These are phyloP conservation scores for Microtus pennsylvanicus DNA, from an alignment of 2,113 vertebrate species.

Conservation along the genomic window DNA sequence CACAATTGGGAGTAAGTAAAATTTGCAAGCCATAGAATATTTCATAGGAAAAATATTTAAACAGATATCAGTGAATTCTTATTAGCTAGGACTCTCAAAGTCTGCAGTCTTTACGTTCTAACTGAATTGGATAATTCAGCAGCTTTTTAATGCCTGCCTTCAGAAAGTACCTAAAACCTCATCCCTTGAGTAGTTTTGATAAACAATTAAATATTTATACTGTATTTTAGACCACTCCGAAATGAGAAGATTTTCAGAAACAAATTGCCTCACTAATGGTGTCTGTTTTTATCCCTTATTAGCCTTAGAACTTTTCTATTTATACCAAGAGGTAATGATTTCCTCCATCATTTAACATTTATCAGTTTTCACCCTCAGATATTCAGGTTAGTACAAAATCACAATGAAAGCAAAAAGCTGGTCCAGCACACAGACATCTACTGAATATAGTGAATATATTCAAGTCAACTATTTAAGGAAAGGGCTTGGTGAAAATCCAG, in stretches of 20 bases:
- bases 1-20: not conserved
- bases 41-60: constrained; percentile 24
- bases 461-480: not conserved
- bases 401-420: constrained; percentile 5
- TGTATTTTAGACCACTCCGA: constrained; percentile 40
- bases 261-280: not conserved
- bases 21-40: not conserved
- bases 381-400: constrained; percentile 45
- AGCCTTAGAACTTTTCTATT: constrained; percentile 57
- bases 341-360: constrained; percentile 55
- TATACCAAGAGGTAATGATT: constrained; percentile 51
- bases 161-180: constrained; percentile 41
- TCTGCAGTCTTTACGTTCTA: constrained; percentile 24
- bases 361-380: constrained; percentile 36
- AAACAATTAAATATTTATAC: constrained; percentile 79
- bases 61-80: not conserved
- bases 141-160: constrained; percentile 18
- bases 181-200: constrained; percentile 64
- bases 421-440: not conserved
- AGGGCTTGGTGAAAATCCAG: not conserved
- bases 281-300: constrained; percentile 50
- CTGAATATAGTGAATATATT: not conserved
- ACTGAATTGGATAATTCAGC: constrained; percentile 41
- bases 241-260: constrained; percentile 67
- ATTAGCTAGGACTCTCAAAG: not conserved